Percentiles rank a stretch among this genome's conserved stretches.
Evolutionary conservation across 2,888 invertebrate species (phyloP).

Genomic region (Helicoverpa assulta): DNA sequence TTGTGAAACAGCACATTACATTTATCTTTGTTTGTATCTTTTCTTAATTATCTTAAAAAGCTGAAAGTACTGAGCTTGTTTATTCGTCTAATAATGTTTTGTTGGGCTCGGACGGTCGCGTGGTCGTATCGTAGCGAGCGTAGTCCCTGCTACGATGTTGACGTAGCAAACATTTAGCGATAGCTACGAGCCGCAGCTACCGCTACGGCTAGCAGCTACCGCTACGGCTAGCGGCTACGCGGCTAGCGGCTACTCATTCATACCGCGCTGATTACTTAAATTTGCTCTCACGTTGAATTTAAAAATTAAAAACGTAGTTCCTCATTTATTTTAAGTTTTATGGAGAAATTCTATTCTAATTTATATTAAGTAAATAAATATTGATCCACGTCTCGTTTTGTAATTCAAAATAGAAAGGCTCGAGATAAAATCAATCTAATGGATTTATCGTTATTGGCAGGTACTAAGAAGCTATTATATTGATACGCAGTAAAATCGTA

Average conservation of each 20-base stretch:
- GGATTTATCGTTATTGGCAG: slow-evolving; percentile 74
- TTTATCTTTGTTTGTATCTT: slow-evolving; percentile 50
- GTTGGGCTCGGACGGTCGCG: slow-evolving; percentile 36
- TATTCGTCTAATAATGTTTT: slow-evolving; percentile 47
- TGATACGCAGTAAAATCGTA: slow-evolving; percentile 80
- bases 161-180: slow-evolving; percentile 69
- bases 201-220: slow-evolving; percentile 36
- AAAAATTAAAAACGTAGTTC: not conserved
- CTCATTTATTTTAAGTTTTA: too few species aligned
- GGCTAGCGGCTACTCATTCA: slow-evolving; percentile 12
- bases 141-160: slow-evolving; percentile 63
- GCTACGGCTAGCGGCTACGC: slow-evolving; percentile 38
- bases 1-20: slow-evolving; percentile 23
- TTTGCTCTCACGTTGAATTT: not conserved
- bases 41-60: slow-evolving; percentile 47
- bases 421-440: slow-evolving; percentile 45
- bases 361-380: not conserved
- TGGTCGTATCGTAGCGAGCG: slow-evolving; percentile 43
- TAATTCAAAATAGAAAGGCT: not conserved
- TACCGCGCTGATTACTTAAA: slow-evolving; percentile 16
- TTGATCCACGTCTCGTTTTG: not conserved
- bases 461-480: slow-evolving; percentile 76
- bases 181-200: slow-evolving; percentile 53
- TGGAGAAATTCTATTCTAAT: not conserved
- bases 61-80: slow-evolving; percentile 36